These are phyloP conservation scores for Plectrocnemia conspersa DNA, from an alignment of 1,140 invertebrate genomes.

Conservation along the genomic window DNA sequence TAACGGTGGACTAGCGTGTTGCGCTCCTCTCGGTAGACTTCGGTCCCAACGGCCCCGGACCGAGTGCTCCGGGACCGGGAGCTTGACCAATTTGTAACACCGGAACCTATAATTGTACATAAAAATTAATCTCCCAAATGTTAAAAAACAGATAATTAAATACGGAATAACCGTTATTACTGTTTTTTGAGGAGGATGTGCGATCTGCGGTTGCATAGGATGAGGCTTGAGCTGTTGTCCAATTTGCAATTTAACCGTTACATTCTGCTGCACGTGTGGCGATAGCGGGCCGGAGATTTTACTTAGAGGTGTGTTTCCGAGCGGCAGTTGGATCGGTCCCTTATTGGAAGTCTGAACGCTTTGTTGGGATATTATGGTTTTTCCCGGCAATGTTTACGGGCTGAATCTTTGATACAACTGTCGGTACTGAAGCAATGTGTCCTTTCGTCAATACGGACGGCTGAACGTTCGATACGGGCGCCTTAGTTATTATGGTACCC, in stretches of 20 bases:
- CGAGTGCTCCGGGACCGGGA: slow-evolving; percentile 37
- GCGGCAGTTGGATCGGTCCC: neutral
- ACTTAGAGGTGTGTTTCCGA: neutral
- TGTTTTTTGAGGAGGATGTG: slow-evolving; percentile 29
- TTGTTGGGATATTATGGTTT: neutral
- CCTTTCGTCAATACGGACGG: too few relatives aligned
- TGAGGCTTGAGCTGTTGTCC: slow-evolving; percentile 24
- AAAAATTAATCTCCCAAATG: neutral
- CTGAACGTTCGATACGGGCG: too few relatives aligned
- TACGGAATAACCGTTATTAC: too few relatives aligned
- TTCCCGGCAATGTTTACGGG: too few relatives aligned
- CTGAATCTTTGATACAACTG: neutral
- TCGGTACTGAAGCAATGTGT: neutral
- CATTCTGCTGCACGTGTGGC: slow-evolving; percentile 13
- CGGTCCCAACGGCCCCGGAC: slow-evolving; percentile 32
- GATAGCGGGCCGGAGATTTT: neutral
- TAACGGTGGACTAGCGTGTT: slow-evolving; percentile 52
- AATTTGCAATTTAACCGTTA: slow-evolving; percentile 20
- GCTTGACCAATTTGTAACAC: slow-evolving; percentile 42
- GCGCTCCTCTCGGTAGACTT: slow-evolving; percentile 31
- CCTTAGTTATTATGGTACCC: too few relatives aligned
- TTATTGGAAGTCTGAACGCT: neutral
- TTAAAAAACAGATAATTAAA: too few relatives aligned
- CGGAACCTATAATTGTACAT: slow-evolving; percentile 14
- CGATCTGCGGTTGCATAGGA: slow-evolving; percentile 28